Conservation (phyloP, 2,888 invertebrate species). For the Protodeltote pygarga region DNA sequence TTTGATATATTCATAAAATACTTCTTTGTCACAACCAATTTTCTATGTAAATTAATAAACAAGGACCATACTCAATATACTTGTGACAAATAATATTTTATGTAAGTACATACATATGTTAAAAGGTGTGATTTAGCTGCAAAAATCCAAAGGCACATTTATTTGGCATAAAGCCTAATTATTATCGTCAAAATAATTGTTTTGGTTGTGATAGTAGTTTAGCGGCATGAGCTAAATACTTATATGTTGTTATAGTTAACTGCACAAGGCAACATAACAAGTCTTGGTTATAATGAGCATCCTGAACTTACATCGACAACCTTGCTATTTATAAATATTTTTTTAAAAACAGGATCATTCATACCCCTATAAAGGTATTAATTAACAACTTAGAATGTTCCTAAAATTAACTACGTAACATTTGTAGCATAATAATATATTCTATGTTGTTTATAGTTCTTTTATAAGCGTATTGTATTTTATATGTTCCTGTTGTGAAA, state of each 20-base stretch:
- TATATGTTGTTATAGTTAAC: constrained; percentile 37
- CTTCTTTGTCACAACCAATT: constrained; percentile 64
- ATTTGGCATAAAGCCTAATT: constrained; percentile 63
- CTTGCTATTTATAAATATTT: constrained; percentile 51
- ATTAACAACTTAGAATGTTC: constrained; percentile 33
- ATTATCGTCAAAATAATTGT: constrained; percentile 34
- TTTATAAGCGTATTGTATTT: constrained; percentile 67
- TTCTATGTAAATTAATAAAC: constrained; percentile 19
- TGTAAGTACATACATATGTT: constrained; percentile 49
- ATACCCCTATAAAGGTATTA: constrained; percentile 31
- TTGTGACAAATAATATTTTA: constrained; percentile 67
- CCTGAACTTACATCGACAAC: constrained; percentile 67
- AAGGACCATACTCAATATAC: constrained; percentile 17
- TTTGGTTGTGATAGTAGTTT: no score
- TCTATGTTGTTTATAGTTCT: constrained; percentile 55
- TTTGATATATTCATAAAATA: constrained; percentile 54
- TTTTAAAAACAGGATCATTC: constrained; percentile 40
- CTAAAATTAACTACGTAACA: constrained; percentile 52
- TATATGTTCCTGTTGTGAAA: constrained; percentile 63
- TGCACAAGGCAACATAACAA: constrained; percentile 64
- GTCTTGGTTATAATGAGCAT: constrained; percentile 79
- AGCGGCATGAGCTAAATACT: no score
- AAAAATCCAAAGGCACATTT: constrained; percentile 73
- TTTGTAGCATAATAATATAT: constrained; percentile 38
- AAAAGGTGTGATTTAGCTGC: constrained; percentile 47